A percentile compares a stretch with the other conserved stretches of the same genome.
Conservation (phyloP, 1,140 invertebrate genomes). For the Zeugodacus cucurbitae region DNA sequence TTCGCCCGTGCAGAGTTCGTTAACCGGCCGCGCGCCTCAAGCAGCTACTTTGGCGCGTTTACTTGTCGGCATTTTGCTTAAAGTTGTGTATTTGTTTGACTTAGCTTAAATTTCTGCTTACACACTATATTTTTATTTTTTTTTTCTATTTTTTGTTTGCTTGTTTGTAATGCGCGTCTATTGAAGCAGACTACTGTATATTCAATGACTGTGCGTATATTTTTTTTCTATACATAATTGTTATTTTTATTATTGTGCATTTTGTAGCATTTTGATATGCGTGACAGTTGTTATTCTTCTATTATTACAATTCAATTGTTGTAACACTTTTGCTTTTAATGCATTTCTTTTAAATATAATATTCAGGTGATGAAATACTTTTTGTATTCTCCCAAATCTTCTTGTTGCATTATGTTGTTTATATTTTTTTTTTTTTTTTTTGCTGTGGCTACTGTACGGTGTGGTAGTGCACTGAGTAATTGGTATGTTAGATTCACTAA, state of each 20-base stretch:
- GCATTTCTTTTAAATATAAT: neutral
- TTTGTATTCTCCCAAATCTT: neutral
- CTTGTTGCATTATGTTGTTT: neutral
- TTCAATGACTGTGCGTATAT: neutral
- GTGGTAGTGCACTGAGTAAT: too few species aligned
- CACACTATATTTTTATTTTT: neutral
- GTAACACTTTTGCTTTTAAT: neutral
- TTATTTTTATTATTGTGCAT: neutral
- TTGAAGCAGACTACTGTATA: neutral
- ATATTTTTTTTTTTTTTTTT: too few species aligned
- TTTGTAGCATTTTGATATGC: neutral
- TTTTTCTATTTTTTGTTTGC: neutral
- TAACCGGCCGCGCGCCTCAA: neutral
- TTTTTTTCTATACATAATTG: neutral
- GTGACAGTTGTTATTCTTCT: neutral
- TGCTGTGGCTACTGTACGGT: too few species aligned
- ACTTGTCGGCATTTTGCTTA: neutral
- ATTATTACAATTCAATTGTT: neutral
- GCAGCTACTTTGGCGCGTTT: neutral
- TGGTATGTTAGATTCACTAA: too few species aligned
- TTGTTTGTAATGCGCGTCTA: neutral
- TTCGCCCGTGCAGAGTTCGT: neutral
- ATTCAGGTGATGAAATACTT: neutral
- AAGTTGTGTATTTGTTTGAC: neutral
- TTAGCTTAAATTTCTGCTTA: neutral